Percentiles rank a stretch among this genome's conserved stretches.
Conservation (phyloP, 92 coral and sea anemone species). For the Actinernus sp. region DNA sequence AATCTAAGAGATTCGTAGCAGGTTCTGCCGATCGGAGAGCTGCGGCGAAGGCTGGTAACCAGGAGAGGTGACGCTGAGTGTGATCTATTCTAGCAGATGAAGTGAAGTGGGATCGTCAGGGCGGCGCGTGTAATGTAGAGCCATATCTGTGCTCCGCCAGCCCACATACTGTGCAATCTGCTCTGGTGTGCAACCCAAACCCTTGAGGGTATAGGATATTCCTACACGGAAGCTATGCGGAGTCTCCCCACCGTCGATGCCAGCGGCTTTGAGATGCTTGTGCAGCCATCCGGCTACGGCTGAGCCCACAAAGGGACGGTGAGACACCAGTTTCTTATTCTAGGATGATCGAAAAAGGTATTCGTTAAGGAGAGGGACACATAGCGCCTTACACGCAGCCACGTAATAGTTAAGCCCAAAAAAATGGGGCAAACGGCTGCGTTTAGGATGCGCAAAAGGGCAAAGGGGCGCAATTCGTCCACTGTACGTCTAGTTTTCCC, state of each 20-base stretch:
- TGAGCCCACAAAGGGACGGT: conserved; percentile 18
- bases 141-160: conserved; percentile 12
- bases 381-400: conserved; percentile 3
- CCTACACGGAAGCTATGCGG: conserved; percentile 37
- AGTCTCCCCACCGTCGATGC: conserved; percentile 15
- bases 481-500: conserved; percentile 12
- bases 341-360: conserved; percentile 25
- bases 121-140: conserved; percentile 1
- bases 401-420: conserved; percentile 13
- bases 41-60: no score
- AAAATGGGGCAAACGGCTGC: conserved; percentile 20
- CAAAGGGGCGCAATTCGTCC: conserved; percentile 7
- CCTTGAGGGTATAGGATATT: conserved; percentile 6
- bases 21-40: no score
- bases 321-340: not conserved
- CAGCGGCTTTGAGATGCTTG: not conserved
- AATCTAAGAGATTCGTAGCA: no score
- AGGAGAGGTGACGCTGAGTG: no score
- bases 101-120: no score
- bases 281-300: conserved; percentile 10
- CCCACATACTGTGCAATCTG: conserved; percentile 22
- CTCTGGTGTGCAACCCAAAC: conserved; percentile 24
- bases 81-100: no score
- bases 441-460: conserved; percentile 8
- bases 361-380: not conserved